Conservation (phyloP, 2,888 invertebrate species). For the Selenia dentaria region DNA sequence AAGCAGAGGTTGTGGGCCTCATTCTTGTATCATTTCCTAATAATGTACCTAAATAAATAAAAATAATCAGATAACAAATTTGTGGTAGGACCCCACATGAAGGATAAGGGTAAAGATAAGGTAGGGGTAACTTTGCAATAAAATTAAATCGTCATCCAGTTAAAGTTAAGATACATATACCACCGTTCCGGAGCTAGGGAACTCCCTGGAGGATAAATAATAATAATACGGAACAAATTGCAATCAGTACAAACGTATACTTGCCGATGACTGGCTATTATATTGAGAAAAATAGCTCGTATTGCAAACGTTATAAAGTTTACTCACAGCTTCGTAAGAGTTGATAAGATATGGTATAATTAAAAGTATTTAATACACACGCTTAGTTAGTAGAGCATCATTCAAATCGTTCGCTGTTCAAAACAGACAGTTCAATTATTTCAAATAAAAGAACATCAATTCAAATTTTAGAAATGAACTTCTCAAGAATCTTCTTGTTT, state of each 20-base stretch:
- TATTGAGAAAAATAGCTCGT: background rate
- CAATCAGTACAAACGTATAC: background rate
- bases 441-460: background rate
- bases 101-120: too few relatives aligned
- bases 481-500: constrained; percentile 50
- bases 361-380: background rate
- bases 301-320: background rate
- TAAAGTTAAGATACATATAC: too few relatives aligned
- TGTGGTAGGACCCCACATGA: too few relatives aligned
- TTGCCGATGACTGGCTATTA: background rate
- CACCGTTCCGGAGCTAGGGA: background rate
- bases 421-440: constrained; percentile 6
- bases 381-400: constrained; percentile 10
- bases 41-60: too few relatives aligned
- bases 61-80: too few relatives aligned
- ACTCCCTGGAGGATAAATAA: background rate
- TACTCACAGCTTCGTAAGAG: background rate
- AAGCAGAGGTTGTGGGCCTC: too few relatives aligned
- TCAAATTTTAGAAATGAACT: constrained; percentile 46
- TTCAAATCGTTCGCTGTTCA: constrained; percentile 11
- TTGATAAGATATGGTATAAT: background rate
- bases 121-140: too few relatives aligned
- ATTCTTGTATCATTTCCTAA: too few relatives aligned
- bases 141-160: too few relatives aligned
- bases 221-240: too few relatives aligned